phyloP scores from a whole-genome alignment of 1,140 invertebrate genomes.

The Bombus soroeensis region DNA sequence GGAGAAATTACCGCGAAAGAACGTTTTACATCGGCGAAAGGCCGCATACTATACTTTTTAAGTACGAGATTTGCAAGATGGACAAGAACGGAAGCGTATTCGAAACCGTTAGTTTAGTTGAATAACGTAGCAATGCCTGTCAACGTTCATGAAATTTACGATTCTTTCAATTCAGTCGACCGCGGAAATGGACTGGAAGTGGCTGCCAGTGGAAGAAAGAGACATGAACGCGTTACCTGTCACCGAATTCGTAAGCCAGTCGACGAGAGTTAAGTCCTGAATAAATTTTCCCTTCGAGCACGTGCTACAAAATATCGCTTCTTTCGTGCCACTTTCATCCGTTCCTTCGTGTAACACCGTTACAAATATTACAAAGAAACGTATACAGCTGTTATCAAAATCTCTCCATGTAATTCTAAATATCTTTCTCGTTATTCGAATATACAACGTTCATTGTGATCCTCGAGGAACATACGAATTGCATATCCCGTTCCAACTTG shows the following conservation, averaged over 20 bases:
- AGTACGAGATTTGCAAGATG: conserved; percentile 71
- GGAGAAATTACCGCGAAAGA: conserved; percentile 53
- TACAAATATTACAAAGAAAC: no score
- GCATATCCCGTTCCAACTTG: background rate
- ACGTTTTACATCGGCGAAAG: conserved; percentile 50
- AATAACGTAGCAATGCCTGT: background rate
- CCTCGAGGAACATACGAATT: background rate
- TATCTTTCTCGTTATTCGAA: background rate
- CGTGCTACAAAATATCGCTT: background rate
- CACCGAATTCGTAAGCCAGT: conserved; percentile 33
- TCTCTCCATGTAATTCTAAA: no score
- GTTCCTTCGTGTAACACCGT: no score
- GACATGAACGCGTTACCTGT: conserved; percentile 63
- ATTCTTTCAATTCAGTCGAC: conserved; percentile 45
- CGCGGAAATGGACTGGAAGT: conserved; percentile 51
- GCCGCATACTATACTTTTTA: conserved; percentile 69
- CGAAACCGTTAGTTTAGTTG: conserved; percentile 57
- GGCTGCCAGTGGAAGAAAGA: conserved; percentile 56
- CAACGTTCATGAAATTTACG: background rate
- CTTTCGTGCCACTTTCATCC: no score
- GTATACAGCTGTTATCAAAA: no score
- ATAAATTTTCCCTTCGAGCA: conserved; percentile 5
- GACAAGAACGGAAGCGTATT: conserved; percentile 56
- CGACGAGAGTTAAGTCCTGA: background rate
- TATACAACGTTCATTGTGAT: background rate